These are phyloP conservation scores for Rhingia campestris DNA, from an alignment of 2,888 invertebrate genomes.

Conservation along the genomic window DNA sequence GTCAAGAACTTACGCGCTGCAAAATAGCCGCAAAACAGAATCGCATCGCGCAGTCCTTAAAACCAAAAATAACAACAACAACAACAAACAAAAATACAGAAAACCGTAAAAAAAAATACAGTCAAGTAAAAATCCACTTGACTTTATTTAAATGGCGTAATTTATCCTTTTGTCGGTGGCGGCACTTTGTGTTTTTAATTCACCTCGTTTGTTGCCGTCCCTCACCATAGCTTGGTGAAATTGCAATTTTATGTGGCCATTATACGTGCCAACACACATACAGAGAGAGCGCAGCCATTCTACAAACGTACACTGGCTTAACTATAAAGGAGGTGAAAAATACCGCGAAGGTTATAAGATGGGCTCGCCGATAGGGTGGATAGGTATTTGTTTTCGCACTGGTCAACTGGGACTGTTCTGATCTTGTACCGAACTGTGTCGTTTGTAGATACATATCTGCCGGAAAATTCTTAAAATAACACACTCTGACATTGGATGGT, in stretches of 20 bases:
- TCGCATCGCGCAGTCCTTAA: slow-evolving; percentile 31
- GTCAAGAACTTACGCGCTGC: slow-evolving; percentile 38
- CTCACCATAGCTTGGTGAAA: slow-evolving; percentile 62
- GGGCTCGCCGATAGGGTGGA: slow-evolving; percentile 67
- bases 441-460: slow-evolving; percentile 63
- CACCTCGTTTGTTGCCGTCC: slow-evolving; percentile 68
- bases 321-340: slow-evolving; percentile 67
- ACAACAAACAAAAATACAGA: slow-evolving; percentile 4
- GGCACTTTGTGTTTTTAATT: slow-evolving; percentile 71
- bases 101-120: slow-evolving; percentile 25
- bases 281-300: not conserved
- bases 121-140: slow-evolving; percentile 71
- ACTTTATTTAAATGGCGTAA: slow-evolving; percentile 76
- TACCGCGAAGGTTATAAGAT: slow-evolving; percentile 70
- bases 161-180: slow-evolving; percentile 76
- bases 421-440: slow-evolving; percentile 42
- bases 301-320: not conserved
- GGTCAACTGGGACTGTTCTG: slow-evolving; percentile 17
- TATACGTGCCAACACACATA: slow-evolving; percentile 53
- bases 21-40: slow-evolving; percentile 38
- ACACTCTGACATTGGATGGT: slow-evolving; percentile 37
- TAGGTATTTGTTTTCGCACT: slow-evolving; percentile 68
- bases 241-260: slow-evolving; percentile 74
- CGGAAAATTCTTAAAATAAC: slow-evolving; percentile 68
- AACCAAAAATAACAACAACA: slow-evolving; percentile 13